A percentile compares a stretch with the other conserved stretches of the same genome.
Conservation (phyloP, 2,888 invertebrate genomes). For the Scaptodrosophila latifasciaeformis region DNA sequence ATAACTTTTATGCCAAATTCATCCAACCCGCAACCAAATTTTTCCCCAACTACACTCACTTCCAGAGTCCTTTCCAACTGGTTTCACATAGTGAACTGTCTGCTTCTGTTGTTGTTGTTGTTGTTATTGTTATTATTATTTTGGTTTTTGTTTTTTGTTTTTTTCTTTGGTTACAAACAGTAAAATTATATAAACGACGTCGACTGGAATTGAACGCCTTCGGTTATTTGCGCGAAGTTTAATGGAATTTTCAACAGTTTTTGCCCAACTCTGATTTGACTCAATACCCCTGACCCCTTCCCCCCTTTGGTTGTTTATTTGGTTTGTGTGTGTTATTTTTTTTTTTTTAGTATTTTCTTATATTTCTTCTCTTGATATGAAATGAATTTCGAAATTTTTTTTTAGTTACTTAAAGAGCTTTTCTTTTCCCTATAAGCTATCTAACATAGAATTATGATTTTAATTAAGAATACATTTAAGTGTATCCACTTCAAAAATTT, state of each 20-base stretch:
- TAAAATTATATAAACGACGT: slow-evolving; percentile 67
- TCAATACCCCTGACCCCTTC: not conserved
- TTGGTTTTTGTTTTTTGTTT: slow-evolving; percentile 30
- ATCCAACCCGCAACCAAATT: slow-evolving; percentile 13
- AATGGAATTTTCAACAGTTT: slow-evolving; percentile 72
- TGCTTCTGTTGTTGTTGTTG: slow-evolving; percentile 12
- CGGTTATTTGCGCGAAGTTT: slow-evolving; percentile 72
- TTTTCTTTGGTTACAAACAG: slow-evolving; percentile 54
- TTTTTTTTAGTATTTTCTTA: too few relatives aligned
- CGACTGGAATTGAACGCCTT: slow-evolving; percentile 71
- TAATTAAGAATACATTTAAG: too few relatives aligned
- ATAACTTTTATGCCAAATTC: slow-evolving; percentile 34
- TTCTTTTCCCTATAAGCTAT: too few relatives aligned
- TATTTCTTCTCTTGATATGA: not conserved
- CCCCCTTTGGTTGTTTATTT: too few relatives aligned
- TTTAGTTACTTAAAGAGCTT: too few relatives aligned
- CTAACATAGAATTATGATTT: too few relatives aligned
- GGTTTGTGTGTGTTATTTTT: too few relatives aligned
- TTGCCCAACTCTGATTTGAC: slow-evolving; percentile 59
- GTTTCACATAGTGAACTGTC: too few relatives aligned
- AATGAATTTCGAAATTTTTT: not conserved
- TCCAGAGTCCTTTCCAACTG: too few relatives aligned
- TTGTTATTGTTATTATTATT: slow-evolving; percentile 3
- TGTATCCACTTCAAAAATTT: too few relatives aligned
- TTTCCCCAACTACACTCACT: not conserved